Evolutionary conservation across 2,113 vertebrate species (phyloP).

Genomic region (Ahaetulla prasina): DNA sequence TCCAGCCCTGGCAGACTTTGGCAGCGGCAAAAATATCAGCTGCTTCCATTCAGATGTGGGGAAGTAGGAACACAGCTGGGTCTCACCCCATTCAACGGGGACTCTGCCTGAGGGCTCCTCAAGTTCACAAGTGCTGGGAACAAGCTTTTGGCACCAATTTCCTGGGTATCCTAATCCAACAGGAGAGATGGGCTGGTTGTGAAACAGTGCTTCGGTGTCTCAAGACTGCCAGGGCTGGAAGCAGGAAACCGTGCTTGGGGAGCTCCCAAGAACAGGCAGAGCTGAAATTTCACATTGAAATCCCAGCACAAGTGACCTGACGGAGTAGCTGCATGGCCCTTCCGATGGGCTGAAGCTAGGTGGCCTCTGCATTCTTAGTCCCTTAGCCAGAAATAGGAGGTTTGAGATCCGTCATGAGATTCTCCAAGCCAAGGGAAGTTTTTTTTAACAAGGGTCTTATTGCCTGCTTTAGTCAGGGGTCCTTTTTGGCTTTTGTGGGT

Average conservation of each 20-base stretch:
- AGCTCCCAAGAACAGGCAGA: background rate
- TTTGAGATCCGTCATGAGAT: background rate
- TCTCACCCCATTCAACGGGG: background rate
- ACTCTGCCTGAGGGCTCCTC: background rate
- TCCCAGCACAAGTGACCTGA: background rate
- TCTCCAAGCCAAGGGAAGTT: background rate
- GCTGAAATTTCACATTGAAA: background rate
- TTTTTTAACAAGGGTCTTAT: background rate
- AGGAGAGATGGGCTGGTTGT: background rate
- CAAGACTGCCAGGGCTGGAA: background rate
- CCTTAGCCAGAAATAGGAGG: background rate
- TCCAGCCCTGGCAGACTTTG: background rate
- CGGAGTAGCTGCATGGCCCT: background rate
- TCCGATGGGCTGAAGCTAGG: background rate
- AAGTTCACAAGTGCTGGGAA: background rate
- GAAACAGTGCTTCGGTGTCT: background rate
- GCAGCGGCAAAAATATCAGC: background rate
- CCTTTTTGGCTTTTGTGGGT: background rate
- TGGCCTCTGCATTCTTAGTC: background rate
- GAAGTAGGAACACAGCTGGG: background rate
- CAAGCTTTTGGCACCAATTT: background rate
- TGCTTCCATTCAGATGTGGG: background rate
- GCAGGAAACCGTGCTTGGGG: background rate
- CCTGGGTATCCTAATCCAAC: fast-evolving
- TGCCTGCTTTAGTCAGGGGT: background rate